phyloP scores from a whole-genome alignment of 2,113 vertebrate genomes.

The Entelurus aequoreus region DNA sequence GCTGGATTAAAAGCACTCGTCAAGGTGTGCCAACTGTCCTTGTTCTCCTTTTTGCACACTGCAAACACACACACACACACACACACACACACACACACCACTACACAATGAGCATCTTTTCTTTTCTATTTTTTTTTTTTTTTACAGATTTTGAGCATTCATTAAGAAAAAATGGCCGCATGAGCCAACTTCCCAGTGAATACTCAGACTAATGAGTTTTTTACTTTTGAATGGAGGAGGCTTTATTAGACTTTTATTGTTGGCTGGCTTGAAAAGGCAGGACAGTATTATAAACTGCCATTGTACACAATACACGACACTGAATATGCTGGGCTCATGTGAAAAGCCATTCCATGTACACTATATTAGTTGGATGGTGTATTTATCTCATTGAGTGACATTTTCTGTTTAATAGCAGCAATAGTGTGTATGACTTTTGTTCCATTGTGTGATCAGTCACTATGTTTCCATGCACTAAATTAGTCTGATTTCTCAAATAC shows the following conservation, averaged over 20 bases:
- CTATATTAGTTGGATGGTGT: not conserved
- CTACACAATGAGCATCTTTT: slow-evolving; percentile 19
- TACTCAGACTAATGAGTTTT: slow-evolving; percentile 62
- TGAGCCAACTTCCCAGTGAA: slow-evolving; percentile 36
- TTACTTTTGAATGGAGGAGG: slow-evolving; percentile 47
- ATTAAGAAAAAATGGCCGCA: slow-evolving; percentile 30
- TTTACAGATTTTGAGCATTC: slow-evolving; percentile 31
- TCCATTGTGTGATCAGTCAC: not conserved
- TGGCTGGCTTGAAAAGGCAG: slow-evolving; percentile 3
- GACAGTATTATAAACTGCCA: not conserved
- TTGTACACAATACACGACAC: slow-evolving; percentile 2
- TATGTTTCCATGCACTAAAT: too few species aligned
- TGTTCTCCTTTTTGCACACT: slow-evolving; percentile 19
- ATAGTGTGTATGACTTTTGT: not conserved
- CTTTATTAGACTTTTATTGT: slow-evolving; percentile 28
- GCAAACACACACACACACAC: slow-evolving; percentile 6
- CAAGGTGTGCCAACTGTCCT: slow-evolving; percentile 55
- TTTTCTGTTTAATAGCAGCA: not conserved
- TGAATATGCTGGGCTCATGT: slow-evolving; percentile 2
- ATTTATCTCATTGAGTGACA: slow-evolving; percentile 1
- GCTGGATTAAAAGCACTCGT: slow-evolving; percentile 50
- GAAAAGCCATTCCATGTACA: not conserved
- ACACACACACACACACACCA: slow-evolving; percentile 11
- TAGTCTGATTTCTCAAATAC: too few species aligned
- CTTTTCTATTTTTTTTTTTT: not conserved